Percentiles rank a stretch among this genome's conserved stretches.
phyloP scores from a whole-genome alignment of 2,888 invertebrate genomes.

The Julus scanicus region DNA sequence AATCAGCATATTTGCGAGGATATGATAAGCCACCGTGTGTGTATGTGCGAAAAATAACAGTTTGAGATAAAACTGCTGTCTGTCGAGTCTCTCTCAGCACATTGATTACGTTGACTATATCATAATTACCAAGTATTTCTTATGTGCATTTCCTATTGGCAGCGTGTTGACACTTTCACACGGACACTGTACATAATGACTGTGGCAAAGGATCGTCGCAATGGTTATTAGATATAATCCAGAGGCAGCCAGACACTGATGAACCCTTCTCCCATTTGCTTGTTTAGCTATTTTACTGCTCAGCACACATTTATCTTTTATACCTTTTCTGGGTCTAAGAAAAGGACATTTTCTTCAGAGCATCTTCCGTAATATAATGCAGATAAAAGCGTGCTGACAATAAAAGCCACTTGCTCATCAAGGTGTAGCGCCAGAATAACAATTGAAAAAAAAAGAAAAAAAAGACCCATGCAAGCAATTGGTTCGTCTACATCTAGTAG shows the following conservation, averaged over 20 bases:
- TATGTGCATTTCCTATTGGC: neutral
- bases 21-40: neutral
- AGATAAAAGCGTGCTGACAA: constrained; percentile 42
- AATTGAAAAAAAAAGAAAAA: constrained; percentile 25
- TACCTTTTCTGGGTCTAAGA: neutral
- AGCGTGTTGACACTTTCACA: neutral
- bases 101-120: constrained; percentile 31
- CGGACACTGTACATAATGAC: constrained; percentile 26
- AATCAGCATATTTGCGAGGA: constrained; percentile 9
- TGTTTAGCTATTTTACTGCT: constrained; percentile 29
- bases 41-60: neutral
- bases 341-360: neutral
- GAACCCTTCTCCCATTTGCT: constrained; percentile 28
- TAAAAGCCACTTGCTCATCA: constrained; percentile 45
- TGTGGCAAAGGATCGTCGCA: constrained; percentile 15
- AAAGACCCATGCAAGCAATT: neutral
- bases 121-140: constrained; percentile 30
- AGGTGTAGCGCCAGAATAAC: constrained; percentile 34
- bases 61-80: neutral
- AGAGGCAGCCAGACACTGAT: constrained; percentile 40
- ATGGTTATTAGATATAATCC: constrained; percentile 45
- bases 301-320: constrained; percentile 8
- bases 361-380: constrained; percentile 21
- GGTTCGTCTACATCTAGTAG: neutral
- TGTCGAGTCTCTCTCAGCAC: neutral